These are phyloP conservation scores for Ptilorrhoa leucosticta DNA, from an alignment of 2,113 vertebrate species.

Conservation along the genomic window DNA sequence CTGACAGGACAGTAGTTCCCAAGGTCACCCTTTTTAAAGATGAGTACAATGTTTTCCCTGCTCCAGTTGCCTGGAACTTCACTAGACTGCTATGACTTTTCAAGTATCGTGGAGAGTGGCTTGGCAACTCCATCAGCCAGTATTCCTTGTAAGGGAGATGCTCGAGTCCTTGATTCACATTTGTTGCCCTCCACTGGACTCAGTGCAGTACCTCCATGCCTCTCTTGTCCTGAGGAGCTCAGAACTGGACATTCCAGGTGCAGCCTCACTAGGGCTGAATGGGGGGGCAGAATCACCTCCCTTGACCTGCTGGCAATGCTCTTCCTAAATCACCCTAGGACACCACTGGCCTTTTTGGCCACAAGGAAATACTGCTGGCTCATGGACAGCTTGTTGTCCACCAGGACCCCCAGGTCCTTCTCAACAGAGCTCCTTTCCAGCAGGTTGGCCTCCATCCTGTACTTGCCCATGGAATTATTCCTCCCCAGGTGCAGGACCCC, in stretches of 20 bases:
- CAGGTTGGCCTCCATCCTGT: neutral
- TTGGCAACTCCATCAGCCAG: neutral
- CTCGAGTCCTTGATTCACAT: neutral
- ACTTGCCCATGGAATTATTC: neutral
- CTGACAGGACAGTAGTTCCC: neutral
- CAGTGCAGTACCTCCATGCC: neutral
- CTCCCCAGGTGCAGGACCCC: neutral
- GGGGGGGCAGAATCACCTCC: neutral
- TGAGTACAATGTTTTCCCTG: fast-evolving
- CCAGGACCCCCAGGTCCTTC: neutral
- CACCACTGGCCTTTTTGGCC: neutral
- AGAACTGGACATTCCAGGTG: neutral
- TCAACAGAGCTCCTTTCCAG: neutral
- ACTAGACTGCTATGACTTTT: neutral
- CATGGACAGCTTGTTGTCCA: neutral
- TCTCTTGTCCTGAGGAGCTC: neutral
- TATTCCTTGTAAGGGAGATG: neutral
- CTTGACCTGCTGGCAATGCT: neutral
- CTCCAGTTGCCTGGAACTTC: neutral
- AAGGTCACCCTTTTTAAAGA: neutral
- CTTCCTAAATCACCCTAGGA: neutral
- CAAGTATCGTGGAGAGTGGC: neutral
- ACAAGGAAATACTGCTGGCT: neutral
- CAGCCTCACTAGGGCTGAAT: neutral
- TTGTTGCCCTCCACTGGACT: neutral